Conservation (phyloP, 2,888 invertebrate genomes). For the Megamerina dolium region DNA sequence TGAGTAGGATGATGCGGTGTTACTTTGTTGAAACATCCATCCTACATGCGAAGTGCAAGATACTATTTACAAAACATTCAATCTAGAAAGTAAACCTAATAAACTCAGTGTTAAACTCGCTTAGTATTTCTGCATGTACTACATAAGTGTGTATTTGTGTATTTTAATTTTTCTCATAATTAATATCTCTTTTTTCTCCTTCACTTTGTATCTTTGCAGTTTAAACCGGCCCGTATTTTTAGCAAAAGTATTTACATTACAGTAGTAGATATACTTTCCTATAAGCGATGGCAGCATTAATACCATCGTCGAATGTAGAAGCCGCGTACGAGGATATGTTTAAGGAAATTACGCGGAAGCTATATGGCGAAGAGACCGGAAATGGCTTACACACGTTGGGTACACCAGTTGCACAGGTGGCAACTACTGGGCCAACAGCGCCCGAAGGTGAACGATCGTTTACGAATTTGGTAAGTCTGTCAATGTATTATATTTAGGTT, state of each 20-base stretch:
- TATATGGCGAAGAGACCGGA: slow-evolving; percentile 75
- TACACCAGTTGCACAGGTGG: slow-evolving; percentile 50
- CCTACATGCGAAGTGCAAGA: too few species aligned
- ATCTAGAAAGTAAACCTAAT: too few species aligned
- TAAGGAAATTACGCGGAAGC: slow-evolving; percentile 85
- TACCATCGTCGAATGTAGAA: slow-evolving; percentile 50
- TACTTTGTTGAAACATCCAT: too few species aligned
- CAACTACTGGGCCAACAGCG: slow-evolving; percentile 49
- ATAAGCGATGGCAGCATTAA: slow-evolving; percentile 49
- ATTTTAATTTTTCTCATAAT: too few species aligned
- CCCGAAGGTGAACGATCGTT: slow-evolving; percentile 50
- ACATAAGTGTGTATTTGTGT: too few species aligned
- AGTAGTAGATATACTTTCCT: slow-evolving; percentile 26
- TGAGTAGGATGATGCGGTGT: too few species aligned
- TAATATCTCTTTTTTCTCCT: not conserved
- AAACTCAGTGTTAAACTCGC: too few species aligned
- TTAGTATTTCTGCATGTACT: too few species aligned
- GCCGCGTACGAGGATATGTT: slow-evolving; percentile 54
- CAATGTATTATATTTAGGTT: too few species aligned
- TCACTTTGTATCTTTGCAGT: slow-evolving; percentile 25
- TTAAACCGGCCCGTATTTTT: slow-evolving; percentile 32
- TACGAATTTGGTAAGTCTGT: slow-evolving; percentile 48
- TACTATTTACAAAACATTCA: too few species aligned
- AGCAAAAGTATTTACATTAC: slow-evolving; percentile 31
- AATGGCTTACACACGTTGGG: slow-evolving; percentile 50